Evolutionary conservation across 2,797 vertebrate genomes (phyloP), one percentile per base, ranked within the genome.

Genomic region (Limnodromus scolopaceus): DNA sequence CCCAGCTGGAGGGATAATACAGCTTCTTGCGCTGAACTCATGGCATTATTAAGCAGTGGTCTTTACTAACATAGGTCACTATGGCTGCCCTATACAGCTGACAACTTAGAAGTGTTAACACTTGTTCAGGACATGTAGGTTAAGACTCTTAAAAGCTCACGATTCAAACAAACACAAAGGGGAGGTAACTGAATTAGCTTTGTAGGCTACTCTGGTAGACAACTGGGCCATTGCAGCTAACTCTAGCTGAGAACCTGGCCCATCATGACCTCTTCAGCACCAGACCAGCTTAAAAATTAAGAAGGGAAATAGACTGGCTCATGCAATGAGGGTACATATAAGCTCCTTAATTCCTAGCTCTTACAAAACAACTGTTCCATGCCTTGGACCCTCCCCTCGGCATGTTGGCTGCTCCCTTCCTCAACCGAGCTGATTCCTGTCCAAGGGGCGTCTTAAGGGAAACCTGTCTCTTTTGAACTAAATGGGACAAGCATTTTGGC

Each of bases 221-320:
- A 94, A 83, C 36, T 68, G 41, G 54, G 84, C 75, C 66, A 86
- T 2, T 68, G 36, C 49, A 60, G 64, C 53, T 90, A 72, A 79
- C 82, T 24, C 25, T 60, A 79, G 28, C 61, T 55, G 54, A 93
- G 84, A 92, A 57, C 51, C 24, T 83, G 84, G 68, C 89, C 58
- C 58, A 86, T 69, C 1, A 0, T 79, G 92, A 95, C 89, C 84
- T 88, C 39, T 32, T 66, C 72, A 92, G 94, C 71, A 84, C 71
- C 93, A 97, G 86, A 94, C 60, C 90, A 94, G 88, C 88, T 97
- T 96, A 95, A 83, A 90, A 92, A 76, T 82, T 96, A 95, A 95
- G 82, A 83, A 93, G 48, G 53, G 61, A 91, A 93, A 75, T 64
- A 94, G 92, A 84, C 60, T 68, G 77, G 82, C 65, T 96, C 84